Evolutionary conservation across 1,140 invertebrate genomes (phyloP).

Genomic region (Euschistus heros): DNA sequence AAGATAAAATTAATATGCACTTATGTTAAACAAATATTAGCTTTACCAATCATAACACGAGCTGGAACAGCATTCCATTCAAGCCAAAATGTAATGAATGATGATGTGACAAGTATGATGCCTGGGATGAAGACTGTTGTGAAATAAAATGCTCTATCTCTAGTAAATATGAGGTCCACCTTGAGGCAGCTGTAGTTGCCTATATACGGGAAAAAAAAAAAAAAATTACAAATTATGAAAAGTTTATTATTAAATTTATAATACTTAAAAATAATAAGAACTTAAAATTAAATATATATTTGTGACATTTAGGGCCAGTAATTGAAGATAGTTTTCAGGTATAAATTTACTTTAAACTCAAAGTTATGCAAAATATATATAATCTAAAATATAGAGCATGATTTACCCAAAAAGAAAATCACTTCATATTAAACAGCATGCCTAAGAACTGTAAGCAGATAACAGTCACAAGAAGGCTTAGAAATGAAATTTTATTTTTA

Average conservation of each 20-base stretch:
- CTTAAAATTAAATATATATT: neutral
- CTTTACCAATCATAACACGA: constrained; percentile 79
- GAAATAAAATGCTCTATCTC: constrained; percentile 91
- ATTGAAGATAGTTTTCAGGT: too few species aligned
- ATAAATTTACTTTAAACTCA: too few species aligned
- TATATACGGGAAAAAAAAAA: constrained; percentile 37
- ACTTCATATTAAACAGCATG: too few species aligned
- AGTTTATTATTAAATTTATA: neutral
- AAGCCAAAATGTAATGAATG: constrained; percentile 90
- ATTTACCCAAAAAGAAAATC: too few species aligned
- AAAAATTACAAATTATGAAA: too few species aligned
- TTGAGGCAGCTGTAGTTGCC: constrained; percentile 90
- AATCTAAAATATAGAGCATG: too few species aligned
- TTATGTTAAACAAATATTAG: neutral
- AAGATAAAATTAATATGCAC: neutral
- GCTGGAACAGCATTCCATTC: constrained; percentile 93
- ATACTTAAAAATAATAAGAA: neutral
- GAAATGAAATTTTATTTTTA: constrained; percentile 2
- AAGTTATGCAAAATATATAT: too few species aligned
- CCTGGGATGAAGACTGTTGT: constrained; percentile 92
- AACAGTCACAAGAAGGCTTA: neutral
- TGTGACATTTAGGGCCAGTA: too few species aligned
- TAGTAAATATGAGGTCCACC: constrained; percentile 81
- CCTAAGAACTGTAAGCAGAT: too few species aligned
- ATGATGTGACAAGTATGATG: constrained; percentile 88